A percentile compares a stretch with the other conserved stretches of the same genome.
Evolutionary conservation across 2,113 vertebrate species (phyloP).

Genomic region (Phodopus roborovskii): DNA sequence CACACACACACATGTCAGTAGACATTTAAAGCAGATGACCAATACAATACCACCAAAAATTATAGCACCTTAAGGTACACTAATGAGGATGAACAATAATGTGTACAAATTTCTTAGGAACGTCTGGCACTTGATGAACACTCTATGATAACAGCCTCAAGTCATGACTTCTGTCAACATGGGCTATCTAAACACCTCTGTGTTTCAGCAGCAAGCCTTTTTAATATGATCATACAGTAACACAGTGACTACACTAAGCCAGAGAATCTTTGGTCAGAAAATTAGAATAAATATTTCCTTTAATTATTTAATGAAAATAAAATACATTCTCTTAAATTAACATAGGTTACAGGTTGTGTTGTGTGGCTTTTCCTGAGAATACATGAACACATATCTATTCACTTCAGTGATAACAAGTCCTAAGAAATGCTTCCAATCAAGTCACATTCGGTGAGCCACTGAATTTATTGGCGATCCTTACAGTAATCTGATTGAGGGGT

Average conservation of each 20-base stretch:
- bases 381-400: background rate
- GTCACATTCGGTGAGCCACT: background rate
- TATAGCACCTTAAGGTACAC: background rate
- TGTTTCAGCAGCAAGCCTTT: background rate
- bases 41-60: background rate
- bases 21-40: background rate
- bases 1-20: background rate
- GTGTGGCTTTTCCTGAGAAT: background rate
- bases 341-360: background rate
- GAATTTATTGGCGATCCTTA: background rate
- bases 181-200: background rate
- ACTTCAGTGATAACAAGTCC: background rate
- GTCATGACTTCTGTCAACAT: background rate
- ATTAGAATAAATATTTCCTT: background rate
- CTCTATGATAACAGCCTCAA: background rate
- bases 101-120: constrained; percentile 16
- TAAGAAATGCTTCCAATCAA: background rate
- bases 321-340: constrained; percentile 18
- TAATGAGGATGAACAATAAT: background rate
- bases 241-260: background rate
- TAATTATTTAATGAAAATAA: constrained; percentile 14
- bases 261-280: constrained; percentile 19
- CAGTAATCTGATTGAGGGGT: background rate
- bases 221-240: background rate
- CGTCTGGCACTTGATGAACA: background rate